Base-by-base conservation (phyloP, 2,113 vertebrate genomes). In the Rhinopomastus cyanomelas region DNA sequence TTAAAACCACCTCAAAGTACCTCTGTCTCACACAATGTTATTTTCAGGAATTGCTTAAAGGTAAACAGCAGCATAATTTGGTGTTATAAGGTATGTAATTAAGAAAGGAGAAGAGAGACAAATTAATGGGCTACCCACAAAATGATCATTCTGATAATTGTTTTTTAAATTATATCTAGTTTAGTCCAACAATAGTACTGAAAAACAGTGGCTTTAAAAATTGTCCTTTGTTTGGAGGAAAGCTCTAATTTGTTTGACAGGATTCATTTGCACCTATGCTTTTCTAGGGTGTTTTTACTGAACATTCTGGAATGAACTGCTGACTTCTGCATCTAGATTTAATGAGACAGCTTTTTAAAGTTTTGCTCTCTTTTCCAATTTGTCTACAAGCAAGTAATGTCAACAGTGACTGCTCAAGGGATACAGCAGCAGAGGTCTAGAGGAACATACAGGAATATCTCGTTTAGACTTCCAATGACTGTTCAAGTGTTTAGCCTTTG, bases 1-100 rank as follows among this genome's bases (percentile, higher is more conserved):
- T 23, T 87, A 89, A 92, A 93, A 66, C 59, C 64, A 49, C 85
- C 79, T 91, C 68, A 90, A 85, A 92, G 79, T 64, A 66, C 18
- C 32, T 85, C 56, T 85, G 34, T 42, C 48, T 85, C 55, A 61
- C 15, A 23, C 55, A 84, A 10, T 68, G 49, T 73, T 92, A 42
- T 79, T 93, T 82, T 79, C 6, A 11, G 85, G 68, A 92, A 62
- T 64, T 82, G 72, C 81, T 92, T 81, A 62, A 74, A 93, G 87
- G 81, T 90, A 93, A 82, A 64, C 25, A 76, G 51, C 53, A 87
- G 52, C 34, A 37, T 61, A 85, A 80, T 20, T 72, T 72, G 29
- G 30, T 87, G 44, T 81, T 85, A 59, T 20, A 73, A 66, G 51
- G 46, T 65, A 36, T 79, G 51, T 73, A 89, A 94, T 87, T 90